Evolutionary conservation across 2,113 vertebrate genomes (phyloP), one percentile per base, ranked within the genome.

Genomic region (Centrocercus urophasianus): DNA sequence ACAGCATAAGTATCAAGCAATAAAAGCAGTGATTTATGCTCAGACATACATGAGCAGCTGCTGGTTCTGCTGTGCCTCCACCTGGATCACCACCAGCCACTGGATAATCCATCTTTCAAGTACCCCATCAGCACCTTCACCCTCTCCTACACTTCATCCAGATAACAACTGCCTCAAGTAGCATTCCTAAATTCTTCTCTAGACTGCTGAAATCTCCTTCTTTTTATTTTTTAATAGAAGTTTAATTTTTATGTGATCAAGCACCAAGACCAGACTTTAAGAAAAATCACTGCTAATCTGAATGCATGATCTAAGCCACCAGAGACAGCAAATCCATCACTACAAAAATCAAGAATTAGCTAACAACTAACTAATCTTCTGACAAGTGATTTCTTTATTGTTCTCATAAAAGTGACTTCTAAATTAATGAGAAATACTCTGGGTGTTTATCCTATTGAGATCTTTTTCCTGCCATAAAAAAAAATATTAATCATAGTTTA

Each of bases 351-450:
- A 80, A 86, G 66, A 38, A n/a, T 88, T 77, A 73, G 65, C 64
- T 88, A 93, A 93, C 20, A 40, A 28, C 61, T 64, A 40, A 64
- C 61, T 40, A 64, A 64, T 78, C 89, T 93, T 82, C 76, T 82
- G 75, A 84, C 90, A 93, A 94, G 76, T n/a, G 52, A 83, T 88
- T 94, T 91, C 79, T 83, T 90, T 86, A 93, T 63, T 95, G 85
- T 91, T 95, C 83, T 90, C 63, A 91, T 86, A 84, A 91, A 95
- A 95, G 65, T 59, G 70, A 93, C 91, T 95, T 93, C 54, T 88
- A 91, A 93, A 96, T 93, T 93, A 95, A 89, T 64, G 79, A 95
- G 69, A 91, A 93, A 86, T 78, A 83, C 32, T 65, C 75, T 40
- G 74, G 67, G 45, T 95, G 83, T 94, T 95, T 95, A 88, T 89